Evolutionary conservation across 2,113 vertebrate genomes (phyloP), one percentile per base, ranked within the genome.

Genomic region (Amphiprion ocellaris): DNA sequence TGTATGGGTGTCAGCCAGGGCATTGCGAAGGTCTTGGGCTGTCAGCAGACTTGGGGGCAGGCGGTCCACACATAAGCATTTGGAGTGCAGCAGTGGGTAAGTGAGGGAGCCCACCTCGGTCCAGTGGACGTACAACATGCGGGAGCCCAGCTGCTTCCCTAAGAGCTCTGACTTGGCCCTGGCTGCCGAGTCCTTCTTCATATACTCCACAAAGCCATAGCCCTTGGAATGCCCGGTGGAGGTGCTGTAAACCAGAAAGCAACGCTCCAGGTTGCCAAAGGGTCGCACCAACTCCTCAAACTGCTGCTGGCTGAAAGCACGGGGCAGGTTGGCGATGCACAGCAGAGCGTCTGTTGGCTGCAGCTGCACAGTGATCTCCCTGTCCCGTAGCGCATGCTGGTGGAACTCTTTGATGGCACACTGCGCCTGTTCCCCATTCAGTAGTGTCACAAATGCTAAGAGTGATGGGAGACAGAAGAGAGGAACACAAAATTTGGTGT

Each of bases 161-260:
- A 98, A 81, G 10, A 99, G 92, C 82, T 98, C 97, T 0, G 97
- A 97, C 85, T 98, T 99, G 47, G 97, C 97, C 0, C 97, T 85
- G 69, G 97, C 97, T 0, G 97, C 97, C 0, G 97, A 97, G 85
- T 98, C 97, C 87, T 98, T 99, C 84, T 98, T 99, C 97, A 98
- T 99, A 84, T 97, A 99, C 85, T 99, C 97, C 19, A 97, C 97
- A 0, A 98, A 99, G 50, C 97, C 97, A 0, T 99, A 99, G 26
- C 97, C 97, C 80, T 99, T 98, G 23, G 97, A 97, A 47, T 96
- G 96, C 16, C 97, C 97, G 0, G 94, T 96, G 47, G 82, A 58
- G 17, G 92, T 67, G 0, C 96, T 97, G 90, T 97, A 96, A 4
- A 98, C 97, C 87, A 99, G 89, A 81, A 99, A 98, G 87, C 97